Conservation (phyloP, 2,113 vertebrate species). For the Tachysurus vachellii region DNA sequence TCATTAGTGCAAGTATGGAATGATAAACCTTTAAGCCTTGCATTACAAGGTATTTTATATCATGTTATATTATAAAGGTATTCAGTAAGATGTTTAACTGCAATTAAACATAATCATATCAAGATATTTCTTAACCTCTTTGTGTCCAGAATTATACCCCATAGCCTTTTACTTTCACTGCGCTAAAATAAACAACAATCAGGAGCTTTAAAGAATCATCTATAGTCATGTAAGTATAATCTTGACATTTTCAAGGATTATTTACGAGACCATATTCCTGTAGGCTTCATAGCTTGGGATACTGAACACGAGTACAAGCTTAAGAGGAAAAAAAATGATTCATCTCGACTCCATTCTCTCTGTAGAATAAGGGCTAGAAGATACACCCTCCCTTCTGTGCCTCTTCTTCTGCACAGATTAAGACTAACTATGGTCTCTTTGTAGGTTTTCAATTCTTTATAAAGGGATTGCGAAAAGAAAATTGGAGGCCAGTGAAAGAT, state of each 20-base stretch:
- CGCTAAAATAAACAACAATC: neutral
- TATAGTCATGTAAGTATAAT: neutral
- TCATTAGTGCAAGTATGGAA: no score
- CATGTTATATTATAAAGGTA: neutral
- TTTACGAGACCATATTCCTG: neutral
- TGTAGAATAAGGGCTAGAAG: neutral
- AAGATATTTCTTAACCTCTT: neutral
- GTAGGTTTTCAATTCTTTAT: conserved; percentile 47
- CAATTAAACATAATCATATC: neutral
- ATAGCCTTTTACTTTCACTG: neutral
- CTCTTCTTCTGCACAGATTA: conserved; percentile 47
- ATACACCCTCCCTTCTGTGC: conserved; percentile 15
- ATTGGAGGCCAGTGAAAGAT: conserved; percentile 47
- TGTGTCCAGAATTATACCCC: neutral
- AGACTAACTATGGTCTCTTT: conserved; percentile 29
- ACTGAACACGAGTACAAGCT: neutral
- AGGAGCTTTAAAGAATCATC: neutral
- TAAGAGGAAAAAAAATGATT: neutral
- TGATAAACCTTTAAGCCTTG: no score
- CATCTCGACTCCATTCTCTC: neutral
- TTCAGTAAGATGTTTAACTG: neutral
- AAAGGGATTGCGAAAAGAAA: conserved; percentile 43
- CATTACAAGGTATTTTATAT: neutral
- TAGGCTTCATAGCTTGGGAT: neutral
- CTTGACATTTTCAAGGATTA: neutral